Evolutionary conservation across 1,140 invertebrate genomes (phyloP), one percentile per base, ranked within the genome.

Genomic region (Dendrolimus punctatus): DNA sequence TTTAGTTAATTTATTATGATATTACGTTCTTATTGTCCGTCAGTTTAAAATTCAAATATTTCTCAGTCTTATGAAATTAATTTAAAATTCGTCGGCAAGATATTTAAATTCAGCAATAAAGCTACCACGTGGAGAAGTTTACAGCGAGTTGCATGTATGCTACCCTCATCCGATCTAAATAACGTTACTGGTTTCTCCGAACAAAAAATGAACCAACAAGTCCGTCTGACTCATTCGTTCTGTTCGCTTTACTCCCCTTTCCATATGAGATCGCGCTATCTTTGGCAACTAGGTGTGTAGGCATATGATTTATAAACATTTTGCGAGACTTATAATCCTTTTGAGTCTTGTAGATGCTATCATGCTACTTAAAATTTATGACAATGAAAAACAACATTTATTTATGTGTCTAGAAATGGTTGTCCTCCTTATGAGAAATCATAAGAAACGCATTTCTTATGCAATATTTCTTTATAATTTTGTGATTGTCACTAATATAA

Each of bases 191-290:
- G 55, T 55, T 60, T 60, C 58, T 55, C 53, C 40, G 5, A 53
- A 43, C 50, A 55, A 55, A 55, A 59, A 55, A 10, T 51, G 46
- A 42, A 58, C 52, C 52, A 60, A 60, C 58, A 55, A 55, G 58
- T 60, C 41, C 8, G 39, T 43, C 40, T 60, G 58, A 60, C 39
- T 55, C 58, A 60, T 53, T 46, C 49, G 37, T 10, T 54, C 39
- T 45, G 50, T 60, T 51, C 49, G 49, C 50, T 52, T 42, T 40
- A 46, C 49, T 39, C 40, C 49, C 45, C 40, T 59, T 59, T 55
- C 48, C 45, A 48, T 51, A 51, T 49, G 45, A 48, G 57, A 55
- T 59, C 49, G 8, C 42, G 51, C 49, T 55, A 49, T 52, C 44
- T 45, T 46, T 45, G 49, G 53, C 43, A 47, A 45, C 48, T 50